phyloP scores from a whole-genome alignment of 2,888 invertebrate genomes.

The Dione vanillae region DNA sequence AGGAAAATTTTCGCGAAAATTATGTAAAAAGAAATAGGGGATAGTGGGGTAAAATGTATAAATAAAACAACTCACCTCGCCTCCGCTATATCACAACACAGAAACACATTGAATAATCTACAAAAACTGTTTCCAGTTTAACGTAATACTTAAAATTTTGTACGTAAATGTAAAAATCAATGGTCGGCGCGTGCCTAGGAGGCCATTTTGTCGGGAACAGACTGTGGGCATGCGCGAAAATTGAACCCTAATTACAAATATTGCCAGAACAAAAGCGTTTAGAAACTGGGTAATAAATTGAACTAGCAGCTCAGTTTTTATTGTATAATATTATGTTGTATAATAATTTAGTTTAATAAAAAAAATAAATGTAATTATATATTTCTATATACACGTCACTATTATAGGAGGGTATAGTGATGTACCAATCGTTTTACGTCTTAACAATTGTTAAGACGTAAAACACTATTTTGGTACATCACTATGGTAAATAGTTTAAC shows the following conservation, averaged over 20 bases:
- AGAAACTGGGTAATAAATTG: neutral
- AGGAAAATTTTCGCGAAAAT: constrained; percentile 59
- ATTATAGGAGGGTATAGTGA: too few species aligned
- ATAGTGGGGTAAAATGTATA: neutral
- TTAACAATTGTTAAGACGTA: too few species aligned
- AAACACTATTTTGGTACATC: too few species aligned
- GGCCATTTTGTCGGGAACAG: constrained; percentile 74
- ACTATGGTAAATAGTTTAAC: too few species aligned
- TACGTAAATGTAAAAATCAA: constrained; percentile 65
- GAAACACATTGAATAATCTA: constrained; percentile 37
- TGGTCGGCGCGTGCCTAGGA: constrained; percentile 67
- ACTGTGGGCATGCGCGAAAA: constrained; percentile 25
- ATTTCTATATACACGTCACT: too few species aligned
- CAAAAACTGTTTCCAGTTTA: constrained; percentile 21
- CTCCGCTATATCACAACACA: constrained; percentile 28
- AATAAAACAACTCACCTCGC: constrained; percentile 12
- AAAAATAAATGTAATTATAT: too few species aligned
- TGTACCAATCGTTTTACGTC: too few species aligned
- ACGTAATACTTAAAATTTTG: constrained; percentile 20
- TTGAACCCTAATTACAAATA: neutral
- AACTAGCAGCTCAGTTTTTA: neutral
- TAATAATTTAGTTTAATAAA: too few species aligned
- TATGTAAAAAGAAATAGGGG: constrained; percentile 52
- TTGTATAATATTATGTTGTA: neutral
- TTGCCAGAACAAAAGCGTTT: constrained; percentile 39